Evolutionary conservation across 2,113 vertebrate species (phyloP), one percentile per base, ranked within the genome.

Genomic region (Sinocyclocheilus anshuiensis): DNA sequence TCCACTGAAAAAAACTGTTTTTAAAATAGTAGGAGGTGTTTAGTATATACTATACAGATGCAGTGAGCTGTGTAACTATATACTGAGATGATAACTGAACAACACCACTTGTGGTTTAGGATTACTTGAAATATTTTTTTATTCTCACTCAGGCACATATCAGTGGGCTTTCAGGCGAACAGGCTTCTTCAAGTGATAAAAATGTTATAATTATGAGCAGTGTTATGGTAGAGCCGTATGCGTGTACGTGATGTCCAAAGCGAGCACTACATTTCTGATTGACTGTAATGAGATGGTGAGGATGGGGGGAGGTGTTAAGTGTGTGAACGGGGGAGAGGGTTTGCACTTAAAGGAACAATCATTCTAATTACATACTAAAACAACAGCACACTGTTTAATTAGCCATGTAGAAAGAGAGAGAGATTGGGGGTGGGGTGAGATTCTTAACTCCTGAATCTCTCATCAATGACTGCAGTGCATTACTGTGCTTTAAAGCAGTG

Each of bases 331-430:
- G 69, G 69, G 69, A 1, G 26, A 11, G 69, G 69, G 33, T 22
- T 72, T 39, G 59, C 75, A 63, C 53, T 87, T 16, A 79, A 57
- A 77, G 42, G 22, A 78, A 55, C 77, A 87, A n/a, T 77, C 71
- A 72, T 16, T 85, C 53, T 85, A 81, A 87, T 69, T 88, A 50
- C 71, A 18, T 15, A n/a, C 48, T 57, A 71, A 26, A 72, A 82
- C 45, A 42, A 82, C 26, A 63, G 26, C 53, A 88, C 12, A 77
- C 77, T 77, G 16, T 24, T 65, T 61, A 59, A 63, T 72, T 22
- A 86, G 53, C 29, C 42, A 5, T 12, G 42, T 8, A 86, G 16
- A 74, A 39, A 81, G 65, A 69, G 65, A 39, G 33, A 45, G 9
- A 45, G 42, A 45, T 9, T 72, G 36, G 36, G 4, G 11, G 69